phyloP scores from a whole-genome alignment of 2,888 invertebrate species.

The Drosophila paranaensis region DNA sequence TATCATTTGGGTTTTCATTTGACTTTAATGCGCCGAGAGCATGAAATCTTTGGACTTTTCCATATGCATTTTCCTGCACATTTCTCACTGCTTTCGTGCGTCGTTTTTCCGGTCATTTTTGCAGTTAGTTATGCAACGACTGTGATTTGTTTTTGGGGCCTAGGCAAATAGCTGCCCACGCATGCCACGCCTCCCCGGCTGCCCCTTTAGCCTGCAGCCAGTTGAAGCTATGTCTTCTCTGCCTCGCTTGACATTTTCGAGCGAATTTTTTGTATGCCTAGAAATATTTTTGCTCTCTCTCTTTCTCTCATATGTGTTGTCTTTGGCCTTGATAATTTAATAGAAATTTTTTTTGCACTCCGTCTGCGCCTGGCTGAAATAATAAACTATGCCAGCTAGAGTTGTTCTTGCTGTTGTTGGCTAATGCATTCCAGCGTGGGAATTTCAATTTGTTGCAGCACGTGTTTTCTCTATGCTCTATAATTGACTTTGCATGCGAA shows the following conservation, averaged over 20 bases:
- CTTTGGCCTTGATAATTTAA: slow-evolving; percentile 40
- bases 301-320: background rate
- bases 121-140: slow-evolving; percentile 69
- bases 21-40: slow-evolving; percentile 13
- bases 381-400: slow-evolving; percentile 37
- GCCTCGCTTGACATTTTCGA: slow-evolving; percentile 35
- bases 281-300: slow-evolving; percentile 20
- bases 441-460: slow-evolving; percentile 65
- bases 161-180: slow-evolving; percentile 7
- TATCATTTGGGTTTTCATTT: background rate
- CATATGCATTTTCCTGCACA: background rate
- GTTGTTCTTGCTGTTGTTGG: background rate
- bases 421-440: slow-evolving; percentile 54
- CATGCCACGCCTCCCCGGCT: background rate
- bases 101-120: slow-evolving; percentile 44
- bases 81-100: background rate
- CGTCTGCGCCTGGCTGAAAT: slow-evolving; percentile 13
- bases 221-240: slow-evolving; percentile 39
- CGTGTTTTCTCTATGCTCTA: slow-evolving; percentile 39
- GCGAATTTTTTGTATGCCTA: slow-evolving; percentile 9
- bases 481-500: slow-evolving; percentile 63
- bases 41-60: slow-evolving; percentile 8
- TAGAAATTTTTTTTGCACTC: background rate
- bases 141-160: slow-evolving; percentile 57
- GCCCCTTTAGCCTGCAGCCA: background rate